phyloP scores from a whole-genome alignment of 2,888 invertebrate genomes.

The Drosophila silvestris region DNA sequence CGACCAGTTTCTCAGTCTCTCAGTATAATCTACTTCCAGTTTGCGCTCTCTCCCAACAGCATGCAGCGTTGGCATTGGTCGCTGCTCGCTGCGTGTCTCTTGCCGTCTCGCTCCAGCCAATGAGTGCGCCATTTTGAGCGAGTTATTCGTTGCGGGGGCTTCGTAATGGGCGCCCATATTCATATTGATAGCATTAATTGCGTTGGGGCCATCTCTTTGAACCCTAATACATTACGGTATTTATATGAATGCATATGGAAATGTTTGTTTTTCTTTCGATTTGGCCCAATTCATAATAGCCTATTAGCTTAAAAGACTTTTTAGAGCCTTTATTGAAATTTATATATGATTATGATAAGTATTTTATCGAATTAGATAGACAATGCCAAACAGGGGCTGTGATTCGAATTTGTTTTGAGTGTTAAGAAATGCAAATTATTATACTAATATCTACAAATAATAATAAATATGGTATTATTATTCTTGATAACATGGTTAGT shows the following conservation, averaged over 20 bases:
- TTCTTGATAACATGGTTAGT: background rate
- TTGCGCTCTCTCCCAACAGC: conserved; percentile 40
- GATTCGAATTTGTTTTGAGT: background rate
- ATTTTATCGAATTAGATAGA: background rate
- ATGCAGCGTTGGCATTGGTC: conserved; percentile 55
- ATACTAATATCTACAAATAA: background rate
- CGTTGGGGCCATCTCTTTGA: conserved; percentile 63
- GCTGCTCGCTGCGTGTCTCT: conserved; percentile 13
- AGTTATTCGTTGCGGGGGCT: conserved; percentile 22
- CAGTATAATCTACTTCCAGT: conserved; percentile 20
- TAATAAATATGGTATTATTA: background rate
- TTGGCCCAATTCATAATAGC: conserved; percentile 50
- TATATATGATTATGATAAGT: background rate
- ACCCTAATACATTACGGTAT: conserved; percentile 39
- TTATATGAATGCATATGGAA: conserved; percentile 48
- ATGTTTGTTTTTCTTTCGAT: conserved; percentile 32
- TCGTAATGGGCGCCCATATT: conserved; percentile 67
- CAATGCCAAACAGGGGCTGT: background rate
- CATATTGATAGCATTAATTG: conserved; percentile 55
- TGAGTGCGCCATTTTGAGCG: conserved; percentile 63
- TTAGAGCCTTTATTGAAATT: background rate
- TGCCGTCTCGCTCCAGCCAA: conserved; percentile 56
- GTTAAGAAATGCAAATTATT: background rate
- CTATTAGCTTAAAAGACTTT: conserved; percentile 42
- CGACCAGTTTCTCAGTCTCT: conserved; percentile 60